Percentiles rank a stretch among this genome's conserved stretches.
Conservation (phyloP, 2,888 invertebrate genomes). For the Aphidoletes aphidimyza region DNA sequence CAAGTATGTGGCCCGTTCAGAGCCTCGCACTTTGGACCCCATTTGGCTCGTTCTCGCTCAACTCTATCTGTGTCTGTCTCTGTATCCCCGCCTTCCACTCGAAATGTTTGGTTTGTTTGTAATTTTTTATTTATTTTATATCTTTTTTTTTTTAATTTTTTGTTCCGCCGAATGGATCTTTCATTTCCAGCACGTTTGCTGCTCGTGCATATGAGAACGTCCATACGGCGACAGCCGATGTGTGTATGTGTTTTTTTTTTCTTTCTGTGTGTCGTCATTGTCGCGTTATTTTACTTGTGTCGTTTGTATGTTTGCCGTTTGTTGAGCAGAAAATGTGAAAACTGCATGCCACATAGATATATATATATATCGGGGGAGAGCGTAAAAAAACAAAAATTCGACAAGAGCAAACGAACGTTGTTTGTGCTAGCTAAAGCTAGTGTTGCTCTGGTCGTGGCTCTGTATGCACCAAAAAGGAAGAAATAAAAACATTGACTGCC, state of each 20-base stretch:
- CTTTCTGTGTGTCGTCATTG: neutral
- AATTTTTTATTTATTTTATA: conserved; percentile 44
- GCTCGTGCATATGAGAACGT: neutral
- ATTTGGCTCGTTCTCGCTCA: neutral
- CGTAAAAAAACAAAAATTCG: no score
- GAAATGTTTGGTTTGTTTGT: conserved; percentile 39
- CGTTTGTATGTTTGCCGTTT: neutral
- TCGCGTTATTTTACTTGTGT: conserved; percentile 14
- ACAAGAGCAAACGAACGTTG: neutral
- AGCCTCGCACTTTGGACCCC: conserved; percentile 20
- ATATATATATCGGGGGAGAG: neutral
- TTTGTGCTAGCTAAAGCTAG: neutral
- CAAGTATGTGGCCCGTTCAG: neutral
- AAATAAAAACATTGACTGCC: conserved; percentile 42
- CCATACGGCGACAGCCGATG: neutral
- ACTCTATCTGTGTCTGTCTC: no score
- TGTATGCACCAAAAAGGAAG: neutral
- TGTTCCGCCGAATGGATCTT: conserved; percentile 35
- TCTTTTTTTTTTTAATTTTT: neutral
- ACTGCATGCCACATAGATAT: neutral
- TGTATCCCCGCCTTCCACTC: no score
- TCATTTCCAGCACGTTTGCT: conserved; percentile 26
- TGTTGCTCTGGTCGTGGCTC: neutral
- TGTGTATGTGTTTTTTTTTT: neutral
- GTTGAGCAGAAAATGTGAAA: neutral